These are phyloP conservation scores for Ictalurus punctatus DNA, from an alignment of 2,113 vertebrate species.

Conservation along the genomic window DNA sequence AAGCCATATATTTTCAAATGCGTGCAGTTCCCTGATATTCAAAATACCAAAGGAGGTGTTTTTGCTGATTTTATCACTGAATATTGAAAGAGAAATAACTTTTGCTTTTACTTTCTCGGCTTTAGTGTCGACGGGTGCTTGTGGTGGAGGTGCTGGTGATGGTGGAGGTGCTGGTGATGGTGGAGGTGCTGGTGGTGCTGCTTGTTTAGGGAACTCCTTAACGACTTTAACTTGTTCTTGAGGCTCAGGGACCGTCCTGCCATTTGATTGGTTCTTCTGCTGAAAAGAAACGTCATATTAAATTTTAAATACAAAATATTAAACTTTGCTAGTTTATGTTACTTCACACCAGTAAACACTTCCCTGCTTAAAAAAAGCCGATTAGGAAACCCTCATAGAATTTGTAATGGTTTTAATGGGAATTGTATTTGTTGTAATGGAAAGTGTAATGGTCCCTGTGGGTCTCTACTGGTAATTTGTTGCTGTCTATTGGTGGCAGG, in stretches of 20 bases:
- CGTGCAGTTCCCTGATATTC: not conserved
- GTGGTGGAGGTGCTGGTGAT: not conserved
- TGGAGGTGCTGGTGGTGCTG: not conserved
- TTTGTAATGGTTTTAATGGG: no score
- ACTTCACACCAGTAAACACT: not conserved
- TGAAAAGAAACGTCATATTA: not conserved
- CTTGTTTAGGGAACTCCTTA: constrained; percentile 68
- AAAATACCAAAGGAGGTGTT: not conserved
- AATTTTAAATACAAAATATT: not conserved
- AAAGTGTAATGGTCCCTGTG: no score
- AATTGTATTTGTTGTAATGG: no score
- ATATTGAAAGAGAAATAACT: not conserved
- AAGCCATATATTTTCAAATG: no score
- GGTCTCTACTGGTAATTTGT: no score
- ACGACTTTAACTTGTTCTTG: constrained; percentile 72
- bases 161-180: not conserved
- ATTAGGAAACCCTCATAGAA: no score
- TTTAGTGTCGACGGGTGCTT: constrained; percentile 71
- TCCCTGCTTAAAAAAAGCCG: no score
- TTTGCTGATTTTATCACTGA: not conserved
- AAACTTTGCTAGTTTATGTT: not conserved
- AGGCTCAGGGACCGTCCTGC: constrained; percentile 76
- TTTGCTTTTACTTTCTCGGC: constrained; percentile 79
- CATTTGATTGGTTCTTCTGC: constrained; percentile 81
- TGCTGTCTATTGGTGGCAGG: no score